Evolutionary conservation across 2,797 vertebrate genomes (phyloP).

Genomic region (Ctenosaura bakeri): DNA sequence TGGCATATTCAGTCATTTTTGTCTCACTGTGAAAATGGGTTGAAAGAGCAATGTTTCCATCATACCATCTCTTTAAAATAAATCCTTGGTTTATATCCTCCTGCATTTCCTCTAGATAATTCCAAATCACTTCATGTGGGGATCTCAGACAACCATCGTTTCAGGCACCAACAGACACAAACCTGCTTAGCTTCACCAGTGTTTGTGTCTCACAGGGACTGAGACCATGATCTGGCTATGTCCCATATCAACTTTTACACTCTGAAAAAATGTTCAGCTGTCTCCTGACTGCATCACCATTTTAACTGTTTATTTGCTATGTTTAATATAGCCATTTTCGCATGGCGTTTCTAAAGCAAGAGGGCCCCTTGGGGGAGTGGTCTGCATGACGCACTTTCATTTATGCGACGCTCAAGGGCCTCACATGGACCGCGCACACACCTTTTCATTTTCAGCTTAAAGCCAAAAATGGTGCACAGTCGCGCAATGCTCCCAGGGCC

Average conservation of each 20-base stretch:
- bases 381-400: too few relatives aligned
- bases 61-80: background rate
- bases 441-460: too few relatives aligned
- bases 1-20: background rate
- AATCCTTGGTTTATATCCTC: background rate
- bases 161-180: background rate
- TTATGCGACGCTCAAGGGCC: too few relatives aligned
- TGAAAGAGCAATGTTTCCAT: background rate
- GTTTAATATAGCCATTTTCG: too few relatives aligned
- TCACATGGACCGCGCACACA: too few relatives aligned
- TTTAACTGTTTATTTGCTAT: slow-evolving; percentile 8
- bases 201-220: too few relatives aligned
- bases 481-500: too few relatives aligned
- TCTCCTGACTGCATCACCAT: background rate
- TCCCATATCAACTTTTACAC: background rate
- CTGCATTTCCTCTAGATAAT: background rate
- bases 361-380: too few relatives aligned
- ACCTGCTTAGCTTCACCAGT: background rate
- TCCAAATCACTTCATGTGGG: background rate
- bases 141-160: background rate
- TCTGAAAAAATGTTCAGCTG: background rate
- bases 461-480: too few relatives aligned
- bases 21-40: background rate
- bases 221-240: background rate
- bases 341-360: too few relatives aligned